phyloP scores from a whole-genome alignment of 2,888 invertebrate species.

The Amiota mariae region DNA sequence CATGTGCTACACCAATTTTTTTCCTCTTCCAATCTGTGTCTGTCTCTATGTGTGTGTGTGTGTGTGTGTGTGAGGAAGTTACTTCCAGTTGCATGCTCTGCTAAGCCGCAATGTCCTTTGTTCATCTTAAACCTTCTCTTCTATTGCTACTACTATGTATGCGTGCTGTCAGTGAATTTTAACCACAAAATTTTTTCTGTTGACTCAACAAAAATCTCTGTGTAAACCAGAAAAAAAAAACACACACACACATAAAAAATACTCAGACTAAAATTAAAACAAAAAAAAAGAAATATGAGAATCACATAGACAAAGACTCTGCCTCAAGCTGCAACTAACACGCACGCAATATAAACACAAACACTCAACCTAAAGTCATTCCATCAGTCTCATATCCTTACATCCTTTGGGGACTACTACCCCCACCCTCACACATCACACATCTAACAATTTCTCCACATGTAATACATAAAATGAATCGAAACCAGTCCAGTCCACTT shows the following conservation, averaged over 20 bases:
- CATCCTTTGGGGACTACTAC: background rate
- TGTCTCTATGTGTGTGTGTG: background rate
- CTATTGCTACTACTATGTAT: background rate
- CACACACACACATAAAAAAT: background rate
- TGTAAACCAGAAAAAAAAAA: background rate
- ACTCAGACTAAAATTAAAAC: constrained; percentile 1
- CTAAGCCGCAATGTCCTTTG: constrained; percentile 10
- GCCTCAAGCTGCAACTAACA: background rate
- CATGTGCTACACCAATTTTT: constrained; percentile 8
- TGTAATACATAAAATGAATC: background rate
- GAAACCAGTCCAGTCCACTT: too few species aligned
- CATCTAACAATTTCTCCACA: background rate
- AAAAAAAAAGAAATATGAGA: background rate
- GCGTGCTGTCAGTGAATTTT: constrained; percentile 25
- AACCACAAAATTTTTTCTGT: constrained; percentile 46
- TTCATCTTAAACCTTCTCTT: constrained; percentile 22
- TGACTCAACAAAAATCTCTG: constrained; percentile 59
- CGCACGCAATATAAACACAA: too few species aligned
- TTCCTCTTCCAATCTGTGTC: background rate
- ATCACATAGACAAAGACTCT: constrained; percentile 1
- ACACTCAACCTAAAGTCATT: too few species aligned
- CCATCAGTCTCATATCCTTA: background rate
- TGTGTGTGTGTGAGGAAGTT: too few species aligned
- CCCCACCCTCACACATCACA: background rate
- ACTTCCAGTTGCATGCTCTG: too few species aligned